These are phyloP conservation scores for Hybognathus amarus DNA, from an alignment of 2,797 vertebrate species.

Conservation along the genomic window DNA sequence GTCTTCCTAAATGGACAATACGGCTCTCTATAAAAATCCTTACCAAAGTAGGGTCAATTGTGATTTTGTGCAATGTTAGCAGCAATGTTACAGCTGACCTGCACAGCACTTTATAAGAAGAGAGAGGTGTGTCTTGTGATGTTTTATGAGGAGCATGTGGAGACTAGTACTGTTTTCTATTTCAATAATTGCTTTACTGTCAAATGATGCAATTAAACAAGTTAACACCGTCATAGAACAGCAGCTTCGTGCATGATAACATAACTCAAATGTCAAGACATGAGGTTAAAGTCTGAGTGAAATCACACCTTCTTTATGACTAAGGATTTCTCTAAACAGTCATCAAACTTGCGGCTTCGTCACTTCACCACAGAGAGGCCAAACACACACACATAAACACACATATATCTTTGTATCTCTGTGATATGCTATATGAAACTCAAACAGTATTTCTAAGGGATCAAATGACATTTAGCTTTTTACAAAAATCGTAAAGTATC, in stretches of 20 bases:
- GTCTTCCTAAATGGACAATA: neutral
- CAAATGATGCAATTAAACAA: neutral
- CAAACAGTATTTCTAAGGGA: neutral
- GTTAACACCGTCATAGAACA: neutral
- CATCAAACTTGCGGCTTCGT: conserved; percentile 15
- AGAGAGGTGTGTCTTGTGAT: conserved; percentile 8
- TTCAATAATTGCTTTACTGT: conserved; percentile 13
- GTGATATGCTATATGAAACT: neutral
- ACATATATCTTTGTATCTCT: neutral
- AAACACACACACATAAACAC: conserved; percentile 10
- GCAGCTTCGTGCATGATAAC: neutral
- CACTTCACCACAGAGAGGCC: neutral
- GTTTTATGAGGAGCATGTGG: conserved; percentile 14
- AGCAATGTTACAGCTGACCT: neutral
- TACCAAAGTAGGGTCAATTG: neutral
- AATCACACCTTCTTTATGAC: conserved; percentile 36
- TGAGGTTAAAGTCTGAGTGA: conserved; percentile 38
- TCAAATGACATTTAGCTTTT: neutral
- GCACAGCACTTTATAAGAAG: neutral
- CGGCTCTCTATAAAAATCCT: neutral
- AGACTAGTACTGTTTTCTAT: neutral
- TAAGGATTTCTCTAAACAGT: conserved; percentile 17
- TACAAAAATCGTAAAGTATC: neutral
- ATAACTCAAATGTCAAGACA: conserved; percentile 30
- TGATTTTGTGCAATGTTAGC: neutral